These are phyloP conservation scores for Hydrophis major DNA, from an alignment of 2,797 vertebrate genomes.

Conservation along the genomic window DNA sequence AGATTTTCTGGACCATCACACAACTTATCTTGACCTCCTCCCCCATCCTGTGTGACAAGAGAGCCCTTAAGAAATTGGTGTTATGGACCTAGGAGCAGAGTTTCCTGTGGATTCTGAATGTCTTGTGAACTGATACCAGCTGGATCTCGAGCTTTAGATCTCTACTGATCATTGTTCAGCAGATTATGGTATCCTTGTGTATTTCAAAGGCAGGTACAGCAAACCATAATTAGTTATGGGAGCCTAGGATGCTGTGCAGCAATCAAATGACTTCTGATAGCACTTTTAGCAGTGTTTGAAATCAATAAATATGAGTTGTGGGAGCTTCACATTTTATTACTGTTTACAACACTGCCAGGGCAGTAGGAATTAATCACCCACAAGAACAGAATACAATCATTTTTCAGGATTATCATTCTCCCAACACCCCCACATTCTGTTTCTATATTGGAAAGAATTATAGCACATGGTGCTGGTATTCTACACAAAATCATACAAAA, in stretches of 20 bases:
- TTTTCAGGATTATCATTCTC: conserved; percentile 33
- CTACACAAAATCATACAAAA: conserved; percentile 85
- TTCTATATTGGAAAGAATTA: conserved; percentile 62
- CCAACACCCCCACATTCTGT: background rate
- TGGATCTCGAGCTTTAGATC: accelerated
- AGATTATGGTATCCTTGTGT: background rate
- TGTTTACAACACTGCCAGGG: conserved; percentile 14
- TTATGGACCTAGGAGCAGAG: background rate
- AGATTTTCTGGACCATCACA: background rate
- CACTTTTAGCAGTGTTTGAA: conserved; percentile 43
- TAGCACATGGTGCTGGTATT: conserved; percentile 65
- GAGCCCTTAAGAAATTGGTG: background rate
- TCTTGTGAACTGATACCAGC: background rate
- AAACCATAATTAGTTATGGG: background rate
- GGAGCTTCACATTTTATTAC: conserved; percentile 51
- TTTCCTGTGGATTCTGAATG: background rate
- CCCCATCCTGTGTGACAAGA: background rate
- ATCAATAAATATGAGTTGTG: conserved; percentile 44
- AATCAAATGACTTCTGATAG: conserved; percentile 24
- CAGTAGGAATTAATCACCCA: conserved; percentile 35
- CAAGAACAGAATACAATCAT: conserved; percentile 26
- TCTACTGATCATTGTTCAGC: background rate
- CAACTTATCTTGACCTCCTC: background rate
- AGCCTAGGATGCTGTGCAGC: background rate
- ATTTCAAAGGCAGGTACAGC: background rate